Percentiles rank a stretch among this genome's conserved stretches.
Conservation (phyloP, 2,113 vertebrate species). For the Andinoacara biseriatus region DNA sequence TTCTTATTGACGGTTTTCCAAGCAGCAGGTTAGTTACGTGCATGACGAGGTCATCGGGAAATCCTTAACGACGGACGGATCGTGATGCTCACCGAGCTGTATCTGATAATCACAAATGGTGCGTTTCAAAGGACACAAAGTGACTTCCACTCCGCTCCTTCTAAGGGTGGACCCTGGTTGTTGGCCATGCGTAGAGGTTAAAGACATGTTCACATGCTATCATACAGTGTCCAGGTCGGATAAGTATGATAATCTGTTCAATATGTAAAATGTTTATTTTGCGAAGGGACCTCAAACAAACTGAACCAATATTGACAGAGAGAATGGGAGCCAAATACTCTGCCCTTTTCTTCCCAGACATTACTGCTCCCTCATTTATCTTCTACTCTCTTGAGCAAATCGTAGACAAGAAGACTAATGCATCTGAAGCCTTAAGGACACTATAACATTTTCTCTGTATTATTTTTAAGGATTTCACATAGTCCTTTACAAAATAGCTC, state of each 20-base stretch:
- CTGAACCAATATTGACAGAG: slow-evolving; percentile 82
- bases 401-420: slow-evolving; percentile 60
- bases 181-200: slow-evolving; percentile 58
- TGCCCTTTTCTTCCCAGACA: slow-evolving; percentile 73
- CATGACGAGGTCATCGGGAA: slow-evolving; percentile 28
- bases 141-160: slow-evolving; percentile 61
- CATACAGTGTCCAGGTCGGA: slow-evolving; percentile 75
- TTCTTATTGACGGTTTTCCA: slow-evolving; percentile 4
- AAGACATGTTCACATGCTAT: slow-evolving; percentile 81
- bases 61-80: slow-evolving; percentile 54
- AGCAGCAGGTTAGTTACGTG: background rate
- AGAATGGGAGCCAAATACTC: slow-evolving; percentile 72
- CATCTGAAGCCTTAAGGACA: slow-evolving; percentile 42
- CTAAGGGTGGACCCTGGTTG: slow-evolving; percentile 70
- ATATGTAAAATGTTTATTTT: slow-evolving; percentile 82
- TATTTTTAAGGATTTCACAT: slow-evolving; percentile 50
- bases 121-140: slow-evolving; percentile 75
- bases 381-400: slow-evolving; percentile 70
- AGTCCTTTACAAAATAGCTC: background rate
- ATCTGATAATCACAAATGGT: slow-evolving; percentile 74
- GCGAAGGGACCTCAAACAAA: slow-evolving; percentile 75
- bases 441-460: slow-evolving; percentile 26
- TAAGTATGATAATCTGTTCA: slow-evolving; percentile 80
- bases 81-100: slow-evolving; percentile 60
- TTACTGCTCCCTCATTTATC: slow-evolving; percentile 72